Percentiles rank a stretch among this genome's conserved stretches.
phyloP scores from a whole-genome alignment of 2,113 vertebrate species.

The Callipepla squamata region DNA sequence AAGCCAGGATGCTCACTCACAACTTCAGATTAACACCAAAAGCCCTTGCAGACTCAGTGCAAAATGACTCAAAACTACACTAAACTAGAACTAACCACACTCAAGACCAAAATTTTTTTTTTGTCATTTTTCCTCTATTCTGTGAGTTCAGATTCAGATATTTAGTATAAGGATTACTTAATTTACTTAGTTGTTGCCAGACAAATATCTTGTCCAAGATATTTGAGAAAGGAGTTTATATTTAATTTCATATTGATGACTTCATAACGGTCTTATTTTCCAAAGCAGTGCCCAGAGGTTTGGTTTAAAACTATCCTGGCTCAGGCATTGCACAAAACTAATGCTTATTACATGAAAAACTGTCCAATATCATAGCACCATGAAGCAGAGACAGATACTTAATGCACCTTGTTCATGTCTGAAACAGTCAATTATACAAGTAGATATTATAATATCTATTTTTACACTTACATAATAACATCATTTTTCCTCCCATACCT shows the following conservation, averaged over 20 bases:
- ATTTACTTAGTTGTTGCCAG: neutral
- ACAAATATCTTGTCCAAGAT: neutral
- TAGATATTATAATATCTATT: neutral
- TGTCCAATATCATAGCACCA: neutral
- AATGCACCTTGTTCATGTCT: neutral
- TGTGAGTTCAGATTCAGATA: neutral
- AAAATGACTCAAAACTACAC: neutral
- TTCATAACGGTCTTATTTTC: neutral
- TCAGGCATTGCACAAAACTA: neutral
- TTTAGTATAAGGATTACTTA: neutral
- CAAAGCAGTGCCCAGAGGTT: neutral
- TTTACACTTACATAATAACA: neutral
- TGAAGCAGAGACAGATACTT: neutral
- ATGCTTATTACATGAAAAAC: neutral
- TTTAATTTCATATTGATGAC: neutral
- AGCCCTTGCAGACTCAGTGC: neutral
- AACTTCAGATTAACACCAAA: rapidly evolving
- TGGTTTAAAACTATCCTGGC: neutral
- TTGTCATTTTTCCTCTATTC: neutral
- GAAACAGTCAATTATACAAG: neutral
- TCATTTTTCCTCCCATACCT: neutral
- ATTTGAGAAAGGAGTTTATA: neutral
- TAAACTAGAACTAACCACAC: rapidly evolving
- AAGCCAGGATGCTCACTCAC: neutral
- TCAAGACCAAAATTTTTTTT: neutral